Base-by-base conservation (phyloP, 37 sponge, comb jelly and placozoan genomes). In the Eunapius fragilis region DNA sequence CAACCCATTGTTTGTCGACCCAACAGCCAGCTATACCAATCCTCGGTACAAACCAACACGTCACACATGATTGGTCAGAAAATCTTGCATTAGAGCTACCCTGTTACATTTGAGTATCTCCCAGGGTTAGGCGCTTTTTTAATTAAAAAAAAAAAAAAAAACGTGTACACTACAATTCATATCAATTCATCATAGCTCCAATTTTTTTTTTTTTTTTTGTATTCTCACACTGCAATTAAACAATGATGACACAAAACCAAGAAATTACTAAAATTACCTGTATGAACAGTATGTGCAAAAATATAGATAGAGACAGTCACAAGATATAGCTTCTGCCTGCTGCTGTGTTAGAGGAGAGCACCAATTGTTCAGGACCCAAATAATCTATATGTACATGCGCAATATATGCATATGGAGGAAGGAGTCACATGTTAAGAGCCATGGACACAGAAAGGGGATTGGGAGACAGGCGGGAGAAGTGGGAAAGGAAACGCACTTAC, bases 1-100 rank as follows among this genome's bases (percentile, higher is more conserved):
- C 38, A 89, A 91, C 32, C 91, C 91, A 25, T 25, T 91, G 12
- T 91, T 86, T 33, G 83, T 91, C 58, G 82, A 82, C 25, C 91
- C 91, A 2, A 82, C 25, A 19, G 3, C 87, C 3, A 70, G 74
- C 0, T 77, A 86, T 67, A 45, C 25, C 11, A 91, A 91, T 48
- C 91, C 91, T 50, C 86, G 81, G 47, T 85, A 89, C 37, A 75
- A 23, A n/a, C 32, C 58, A 45, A 9, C 4, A 1, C 58, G 1
- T 13, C 6, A 58, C 17, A 58, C 6, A 11, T 58, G 19, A 58
- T 58, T 58, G 58, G 14, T 58, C 58, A 58, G 58, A 58, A 58
- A 58, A 13, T 11, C 17, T 19, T 58, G 2, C 1, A 17, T 58
- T 58, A 41, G 41, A 9, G 41, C 41, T 41, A 41, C n/a, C n/a